Evolutionary conservation across 2,888 invertebrate species (phyloP).

Genomic region (Cylindroiulus punctatus): DNA sequence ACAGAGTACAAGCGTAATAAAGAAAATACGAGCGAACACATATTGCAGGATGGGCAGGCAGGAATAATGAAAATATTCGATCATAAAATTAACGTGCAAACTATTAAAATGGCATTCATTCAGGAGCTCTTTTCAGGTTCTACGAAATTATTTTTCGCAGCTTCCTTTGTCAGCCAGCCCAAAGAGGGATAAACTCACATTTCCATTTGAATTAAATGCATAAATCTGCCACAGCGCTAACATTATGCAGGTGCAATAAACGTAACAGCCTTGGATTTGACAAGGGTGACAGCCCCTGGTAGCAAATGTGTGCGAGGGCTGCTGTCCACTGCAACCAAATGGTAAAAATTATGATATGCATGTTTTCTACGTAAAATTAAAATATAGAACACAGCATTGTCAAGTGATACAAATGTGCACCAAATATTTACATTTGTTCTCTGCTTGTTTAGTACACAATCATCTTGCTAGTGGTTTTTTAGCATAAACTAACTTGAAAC

Average conservation of each 20-base stretch:
- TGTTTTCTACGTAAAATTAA: too few species aligned
- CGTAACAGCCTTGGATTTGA: too few species aligned
- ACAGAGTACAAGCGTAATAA: neutral
- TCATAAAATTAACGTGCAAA: conserved; percentile 2
- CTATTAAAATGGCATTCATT: conserved; percentile 10
- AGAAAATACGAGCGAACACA: conserved; percentile 11
- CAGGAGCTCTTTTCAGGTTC: neutral
- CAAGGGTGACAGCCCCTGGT: too few species aligned
- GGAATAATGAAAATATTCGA: conserved; percentile 2
- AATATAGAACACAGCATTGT: too few species aligned
- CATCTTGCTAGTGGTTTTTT: too few species aligned
- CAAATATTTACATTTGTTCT: too few species aligned
- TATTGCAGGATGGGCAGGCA: conserved; percentile 3
- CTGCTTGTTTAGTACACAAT: too few species aligned
- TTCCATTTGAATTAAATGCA: conserved; percentile 3
- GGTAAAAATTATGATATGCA: too few species aligned
- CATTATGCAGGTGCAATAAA: neutral
- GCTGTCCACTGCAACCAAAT: too few species aligned
- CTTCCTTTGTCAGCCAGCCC: neutral
- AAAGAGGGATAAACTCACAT: neutral
- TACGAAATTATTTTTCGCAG: neutral
- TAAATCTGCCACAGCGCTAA: neutral
- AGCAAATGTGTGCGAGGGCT: too few species aligned
- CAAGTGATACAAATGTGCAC: too few species aligned
- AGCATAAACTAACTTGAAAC: too few species aligned